phyloP scores from a whole-genome alignment of 1,140 invertebrate genomes.

The Myzus persicae region DNA sequence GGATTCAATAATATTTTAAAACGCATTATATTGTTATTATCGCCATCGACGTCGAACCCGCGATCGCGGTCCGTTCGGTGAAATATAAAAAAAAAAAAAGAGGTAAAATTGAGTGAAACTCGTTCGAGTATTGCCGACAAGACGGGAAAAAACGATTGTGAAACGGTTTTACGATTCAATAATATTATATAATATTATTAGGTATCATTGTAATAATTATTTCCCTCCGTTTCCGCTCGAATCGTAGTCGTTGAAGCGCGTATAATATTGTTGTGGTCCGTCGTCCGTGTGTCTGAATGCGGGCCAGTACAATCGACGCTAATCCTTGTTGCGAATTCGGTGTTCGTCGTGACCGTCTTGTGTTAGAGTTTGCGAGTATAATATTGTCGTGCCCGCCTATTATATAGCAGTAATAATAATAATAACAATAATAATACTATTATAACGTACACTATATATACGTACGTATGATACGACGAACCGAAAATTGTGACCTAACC shows the following conservation, averaged over 20 bases:
- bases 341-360: neutral
- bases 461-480: neutral
- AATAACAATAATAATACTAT: neutral
- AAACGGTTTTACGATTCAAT: constrained; percentile 44
- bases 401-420: neutral
- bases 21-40: neutral
- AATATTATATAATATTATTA: neutral
- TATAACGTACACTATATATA: neutral
- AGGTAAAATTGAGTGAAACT: neutral
- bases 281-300: constrained; percentile 19
- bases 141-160: neutral
- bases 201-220: neutral
- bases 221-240: neutral
- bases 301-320: constrained; percentile 31
- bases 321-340: constrained; percentile 30
- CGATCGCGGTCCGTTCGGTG: neutral
- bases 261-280: constrained; percentile 37
- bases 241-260: neutral
- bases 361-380: constrained; percentile 21
- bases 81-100: neutral
- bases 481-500: neutral
- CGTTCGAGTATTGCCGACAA: neutral
- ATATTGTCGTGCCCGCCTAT: neutral
- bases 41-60: neutral
- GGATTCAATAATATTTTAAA: neutral